Percentiles rank a stretch among this genome's conserved stretches.
Conservation (phyloP, 2,113 vertebrate species). For the Danionella cerebrum region DNA sequence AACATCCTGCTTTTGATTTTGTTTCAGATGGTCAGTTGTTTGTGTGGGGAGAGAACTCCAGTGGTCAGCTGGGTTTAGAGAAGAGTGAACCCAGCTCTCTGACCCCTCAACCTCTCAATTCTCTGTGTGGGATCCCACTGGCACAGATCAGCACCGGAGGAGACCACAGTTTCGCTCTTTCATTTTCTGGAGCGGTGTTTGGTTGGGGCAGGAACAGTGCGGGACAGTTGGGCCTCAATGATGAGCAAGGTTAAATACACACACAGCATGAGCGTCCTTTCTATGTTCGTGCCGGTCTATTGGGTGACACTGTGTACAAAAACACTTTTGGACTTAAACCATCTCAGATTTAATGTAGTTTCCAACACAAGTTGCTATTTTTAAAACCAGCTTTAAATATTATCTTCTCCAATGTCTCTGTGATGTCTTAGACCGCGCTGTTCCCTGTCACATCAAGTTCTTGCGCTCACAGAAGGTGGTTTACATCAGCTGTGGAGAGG, state of each 20-base stretch:
- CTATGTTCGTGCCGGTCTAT: too few relatives aligned
- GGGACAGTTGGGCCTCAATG: slow-evolving; percentile 86
- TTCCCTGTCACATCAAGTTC: slow-evolving; percentile 92
- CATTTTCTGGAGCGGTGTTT: slow-evolving; percentile 81
- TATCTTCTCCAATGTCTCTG: not conserved
- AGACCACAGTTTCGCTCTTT: slow-evolving; percentile 76
- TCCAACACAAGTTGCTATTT: too few relatives aligned
- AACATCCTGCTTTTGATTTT: not conserved
- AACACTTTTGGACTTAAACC: too few relatives aligned
- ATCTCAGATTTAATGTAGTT: too few relatives aligned
- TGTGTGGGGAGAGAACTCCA: slow-evolving; percentile 78
- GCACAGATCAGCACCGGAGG: slow-evolving; percentile 80
- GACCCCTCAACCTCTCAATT: slow-evolving; percentile 67
- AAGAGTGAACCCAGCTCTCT: slow-evolving; percentile 43
- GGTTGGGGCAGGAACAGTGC: slow-evolving; percentile 85
- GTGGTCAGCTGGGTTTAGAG: slow-evolving; percentile 79
- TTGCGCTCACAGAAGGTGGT: slow-evolving; percentile 90
- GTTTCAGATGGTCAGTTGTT: slow-evolving; percentile 77
- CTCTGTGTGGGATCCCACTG: slow-evolving; percentile 73
- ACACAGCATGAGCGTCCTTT: too few relatives aligned
- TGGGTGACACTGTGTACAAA: too few relatives aligned
- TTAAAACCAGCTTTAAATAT: not conserved
- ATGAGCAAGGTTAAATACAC: slow-evolving; percentile 65
- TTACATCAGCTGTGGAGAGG: slow-evolving; percentile 90
- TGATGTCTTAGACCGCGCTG: slow-evolving; percentile 76